Evolutionary conservation across 2,797 vertebrate species (phyloP).

Genomic region (Phoxinus dragarum): DNA sequence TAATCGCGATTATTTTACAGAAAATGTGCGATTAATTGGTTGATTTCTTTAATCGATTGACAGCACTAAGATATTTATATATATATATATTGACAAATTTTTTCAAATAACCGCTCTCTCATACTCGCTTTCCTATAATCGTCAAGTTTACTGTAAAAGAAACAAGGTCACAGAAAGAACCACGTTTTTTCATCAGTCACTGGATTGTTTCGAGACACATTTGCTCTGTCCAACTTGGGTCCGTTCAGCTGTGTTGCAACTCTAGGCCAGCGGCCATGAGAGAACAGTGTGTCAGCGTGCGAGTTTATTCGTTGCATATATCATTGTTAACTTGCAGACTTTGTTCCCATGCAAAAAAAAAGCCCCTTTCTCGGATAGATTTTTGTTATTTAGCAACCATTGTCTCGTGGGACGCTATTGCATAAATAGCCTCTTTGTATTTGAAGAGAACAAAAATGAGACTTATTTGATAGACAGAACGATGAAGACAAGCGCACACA

Average conservation of each 20-base stretch:
- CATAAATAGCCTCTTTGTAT: slow-evolving; percentile 63
- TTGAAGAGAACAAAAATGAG: slow-evolving; percentile 61
- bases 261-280: slow-evolving; percentile 58
- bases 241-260: slow-evolving; percentile 64
- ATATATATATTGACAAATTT: too few species aligned
- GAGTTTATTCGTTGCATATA: slow-evolving; percentile 65
- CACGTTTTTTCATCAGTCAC: slow-evolving; percentile 35
- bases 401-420: slow-evolving; percentile 64
- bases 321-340: slow-evolving; percentile 47
- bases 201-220: slow-evolving; percentile 53
- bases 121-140: background rate
- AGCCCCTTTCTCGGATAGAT: slow-evolving; percentile 25
- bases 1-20: too few species aligned
- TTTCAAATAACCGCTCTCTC: background rate
- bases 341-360: slow-evolving; percentile 47
- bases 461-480: slow-evolving; percentile 59
- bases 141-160: background rate
- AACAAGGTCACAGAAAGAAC: background rate
- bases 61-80: too few species aligned
- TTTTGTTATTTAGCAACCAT: slow-evolving; percentile 51
- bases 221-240: slow-evolving; percentile 40
- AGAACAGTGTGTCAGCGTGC: slow-evolving; percentile 65
- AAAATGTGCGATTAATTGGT: too few species aligned
- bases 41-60: too few species aligned
- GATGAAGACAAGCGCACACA: slow-evolving; percentile 50